A percentile compares a stretch with the other conserved stretches of the same genome.
These are phyloP conservation scores for Trogon melanurus DNA, from an alignment of 2,113 vertebrate genomes.

Conservation along the genomic window DNA sequence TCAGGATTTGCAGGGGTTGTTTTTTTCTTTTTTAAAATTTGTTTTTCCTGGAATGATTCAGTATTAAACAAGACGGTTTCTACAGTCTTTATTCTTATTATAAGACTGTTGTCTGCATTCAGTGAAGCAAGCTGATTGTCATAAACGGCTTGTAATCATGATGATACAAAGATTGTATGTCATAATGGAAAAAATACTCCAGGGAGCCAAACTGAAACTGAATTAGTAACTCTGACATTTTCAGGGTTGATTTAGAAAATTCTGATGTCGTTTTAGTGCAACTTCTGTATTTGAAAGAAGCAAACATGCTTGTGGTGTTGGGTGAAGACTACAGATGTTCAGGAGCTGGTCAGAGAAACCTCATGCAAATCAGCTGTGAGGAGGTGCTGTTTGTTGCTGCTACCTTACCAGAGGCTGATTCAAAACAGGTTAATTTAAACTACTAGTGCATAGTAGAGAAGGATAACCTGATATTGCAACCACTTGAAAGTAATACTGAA, in stretches of 20 bases:
- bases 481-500: slow-evolving; percentile 17
- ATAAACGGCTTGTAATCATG: background rate
- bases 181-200: background rate
- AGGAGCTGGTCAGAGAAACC: background rate
- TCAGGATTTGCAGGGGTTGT: background rate
- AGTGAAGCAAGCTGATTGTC: background rate
- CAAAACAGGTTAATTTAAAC: background rate
- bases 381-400: background rate
- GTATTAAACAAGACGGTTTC: background rate
- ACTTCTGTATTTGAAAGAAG: background rate
- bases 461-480: background rate
- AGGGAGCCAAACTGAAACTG: background rate
- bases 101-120: background rate
- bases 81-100: background rate
- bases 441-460: background rate
- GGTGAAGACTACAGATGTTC: background rate
- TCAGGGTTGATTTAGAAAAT: background rate
- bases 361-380: background rate
- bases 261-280: background rate
- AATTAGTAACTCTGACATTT: background rate
- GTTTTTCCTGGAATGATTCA: background rate
- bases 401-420: background rate
- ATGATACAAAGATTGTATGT: background rate
- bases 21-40: background rate
- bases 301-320: background rate